Conservation (phyloP, 1,140 invertebrate species). For the Ruditapes philippinarum region DNA sequence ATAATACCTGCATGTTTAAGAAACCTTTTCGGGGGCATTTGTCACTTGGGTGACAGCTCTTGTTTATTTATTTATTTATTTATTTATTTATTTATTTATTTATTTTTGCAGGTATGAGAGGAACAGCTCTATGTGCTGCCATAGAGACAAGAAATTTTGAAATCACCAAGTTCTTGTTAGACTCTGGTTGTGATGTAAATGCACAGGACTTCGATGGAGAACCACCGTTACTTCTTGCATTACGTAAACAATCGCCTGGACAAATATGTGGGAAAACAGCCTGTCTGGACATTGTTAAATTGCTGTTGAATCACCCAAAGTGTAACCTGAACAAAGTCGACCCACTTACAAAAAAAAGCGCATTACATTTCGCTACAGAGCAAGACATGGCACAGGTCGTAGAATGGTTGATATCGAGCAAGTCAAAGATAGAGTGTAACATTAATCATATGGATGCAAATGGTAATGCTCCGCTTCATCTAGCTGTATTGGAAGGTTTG, state of each 20-base stretch:
- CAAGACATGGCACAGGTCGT: slow-evolving; percentile 47
- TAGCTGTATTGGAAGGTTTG: slow-evolving; percentile 28
- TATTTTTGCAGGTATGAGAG: slow-evolving; percentile 58
- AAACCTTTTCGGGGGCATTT: too few relatives aligned
- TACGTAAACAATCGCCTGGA: slow-evolving; percentile 48
- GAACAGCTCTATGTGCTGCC: slow-evolving; percentile 53
- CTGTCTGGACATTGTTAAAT: slow-evolving; percentile 23
- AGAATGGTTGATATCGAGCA: slow-evolving; percentile 30
- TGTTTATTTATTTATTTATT: too few relatives aligned
- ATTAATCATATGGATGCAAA: slow-evolving; percentile 32
- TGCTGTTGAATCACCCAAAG: slow-evolving; percentile 42
- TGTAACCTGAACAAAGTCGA: slow-evolving; percentile 56
- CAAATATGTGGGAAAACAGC: slow-evolving; percentile 10
- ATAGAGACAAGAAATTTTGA: slow-evolving; percentile 52
- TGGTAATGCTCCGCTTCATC: slow-evolving; percentile 53
- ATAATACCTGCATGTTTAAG: too few relatives aligned
- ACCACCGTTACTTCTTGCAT: slow-evolving; percentile 55
- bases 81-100: neutral
- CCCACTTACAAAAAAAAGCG: slow-evolving; percentile 56
- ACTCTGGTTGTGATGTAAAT: slow-evolving; percentile 62
- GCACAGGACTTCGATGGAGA: slow-evolving; percentile 54
- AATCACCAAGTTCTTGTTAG: slow-evolving; percentile 49
- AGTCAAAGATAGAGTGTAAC: slow-evolving; percentile 32
- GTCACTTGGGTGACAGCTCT: too few relatives aligned
- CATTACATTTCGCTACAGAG: slow-evolving; percentile 53